These are phyloP conservation scores for Amiota minor DNA, from an alignment of 2,888 invertebrate species.

Conservation along the genomic window DNA sequence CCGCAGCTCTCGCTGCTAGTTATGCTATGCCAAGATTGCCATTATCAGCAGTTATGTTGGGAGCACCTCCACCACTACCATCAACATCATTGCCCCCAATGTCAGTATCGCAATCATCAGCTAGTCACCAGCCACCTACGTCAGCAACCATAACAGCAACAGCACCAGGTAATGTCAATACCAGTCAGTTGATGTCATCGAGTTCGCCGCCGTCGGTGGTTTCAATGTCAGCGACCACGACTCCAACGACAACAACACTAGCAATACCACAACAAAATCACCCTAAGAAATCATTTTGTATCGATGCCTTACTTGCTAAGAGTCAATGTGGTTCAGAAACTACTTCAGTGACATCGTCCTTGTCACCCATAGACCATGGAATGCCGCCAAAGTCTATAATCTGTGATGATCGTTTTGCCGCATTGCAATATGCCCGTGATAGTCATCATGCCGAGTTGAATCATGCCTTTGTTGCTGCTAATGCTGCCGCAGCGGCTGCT, in stretches of 20 bases:
- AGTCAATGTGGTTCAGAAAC: slow-evolving; percentile 69
- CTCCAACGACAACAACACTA: slow-evolving; percentile 33
- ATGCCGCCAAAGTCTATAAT: slow-evolving; percentile 43
- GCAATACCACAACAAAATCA: slow-evolving; percentile 53
- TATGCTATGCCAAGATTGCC: slow-evolving; percentile 66
- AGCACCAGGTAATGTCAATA: not conserved
- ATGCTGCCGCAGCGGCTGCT: slow-evolving; percentile 59
- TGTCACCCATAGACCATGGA: slow-evolving; percentile 33
- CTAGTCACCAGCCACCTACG: slow-evolving; percentile 25
- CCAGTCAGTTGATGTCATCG: slow-evolving; percentile 2
- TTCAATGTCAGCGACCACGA: slow-evolving; percentile 29
- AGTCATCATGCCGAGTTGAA: slow-evolving; percentile 52
- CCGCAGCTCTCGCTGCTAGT: slow-evolving; percentile 49
- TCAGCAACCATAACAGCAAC: slow-evolving; percentile 28
- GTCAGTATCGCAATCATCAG: not conserved
- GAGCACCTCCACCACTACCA: slow-evolving; percentile 43
- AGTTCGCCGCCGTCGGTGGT: slow-evolving; percentile 45
- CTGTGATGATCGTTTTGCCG: slow-evolving; percentile 62
- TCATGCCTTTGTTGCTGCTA: slow-evolving; percentile 60
- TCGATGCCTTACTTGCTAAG: slow-evolving; percentile 88
- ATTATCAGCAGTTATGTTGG: slow-evolving; percentile 55
- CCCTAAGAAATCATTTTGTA: slow-evolving; percentile 87
- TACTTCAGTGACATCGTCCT: slow-evolving; percentile 8
- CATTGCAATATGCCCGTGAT: slow-evolving; percentile 65
- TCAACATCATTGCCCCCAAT: not conserved